phyloP scores from a whole-genome alignment of 2,113 vertebrate species.

The Tetrao urogallus region DNA sequence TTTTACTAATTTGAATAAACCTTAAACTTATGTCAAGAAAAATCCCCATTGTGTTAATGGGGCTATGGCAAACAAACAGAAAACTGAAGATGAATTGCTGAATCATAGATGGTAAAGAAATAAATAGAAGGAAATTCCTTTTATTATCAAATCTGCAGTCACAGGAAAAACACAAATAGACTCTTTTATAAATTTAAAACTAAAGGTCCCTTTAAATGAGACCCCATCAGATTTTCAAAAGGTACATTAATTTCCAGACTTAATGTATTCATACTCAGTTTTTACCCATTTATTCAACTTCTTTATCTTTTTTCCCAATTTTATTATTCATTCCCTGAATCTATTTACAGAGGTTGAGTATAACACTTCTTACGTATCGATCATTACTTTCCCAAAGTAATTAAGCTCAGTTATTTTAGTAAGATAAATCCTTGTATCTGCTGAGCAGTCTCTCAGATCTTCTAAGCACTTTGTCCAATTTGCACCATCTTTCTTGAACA shows the following conservation, averaged over 20 bases:
- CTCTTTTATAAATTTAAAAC: background rate
- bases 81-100: background rate
- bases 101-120: background rate
- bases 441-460: background rate
- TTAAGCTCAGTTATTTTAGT: background rate
- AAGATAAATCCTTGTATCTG: background rate
- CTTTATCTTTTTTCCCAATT: background rate
- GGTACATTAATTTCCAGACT: background rate
- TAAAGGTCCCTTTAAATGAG: background rate
- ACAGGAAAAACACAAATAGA: background rate
- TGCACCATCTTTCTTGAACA: background rate
- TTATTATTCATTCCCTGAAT: background rate
- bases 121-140: background rate
- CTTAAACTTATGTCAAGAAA: background rate
- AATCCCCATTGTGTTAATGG: background rate
- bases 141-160: background rate
- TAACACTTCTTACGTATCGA: background rate
- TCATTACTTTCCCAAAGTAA: background rate
- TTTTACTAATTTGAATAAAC: background rate
- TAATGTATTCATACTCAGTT: background rate
- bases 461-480: background rate
- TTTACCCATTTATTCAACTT: background rate
- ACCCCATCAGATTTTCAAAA: background rate
- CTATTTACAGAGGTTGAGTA: background rate
- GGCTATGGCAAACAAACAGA: background rate